Evolutionary conservation across 2,113 vertebrate genomes (phyloP).

Genomic region (Rattus norvegicus): DNA sequence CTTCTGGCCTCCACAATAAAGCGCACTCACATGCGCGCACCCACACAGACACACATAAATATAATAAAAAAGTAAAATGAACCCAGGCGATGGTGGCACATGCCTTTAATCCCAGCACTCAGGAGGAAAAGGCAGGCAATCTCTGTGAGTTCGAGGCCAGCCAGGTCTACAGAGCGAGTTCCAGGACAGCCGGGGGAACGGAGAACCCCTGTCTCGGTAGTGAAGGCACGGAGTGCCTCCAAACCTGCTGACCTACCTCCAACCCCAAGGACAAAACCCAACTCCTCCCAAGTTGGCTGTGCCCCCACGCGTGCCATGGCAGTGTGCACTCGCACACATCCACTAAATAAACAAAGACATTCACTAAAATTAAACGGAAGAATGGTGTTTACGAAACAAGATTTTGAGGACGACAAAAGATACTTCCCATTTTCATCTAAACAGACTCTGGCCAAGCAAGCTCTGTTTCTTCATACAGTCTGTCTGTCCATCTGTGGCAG

Average conservation of each 20-base stretch:
- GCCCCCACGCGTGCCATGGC: neutral
- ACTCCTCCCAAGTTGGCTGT: neutral
- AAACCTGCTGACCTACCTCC: neutral
- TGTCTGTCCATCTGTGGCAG: neutral
- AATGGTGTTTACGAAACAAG: neutral
- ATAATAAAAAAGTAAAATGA: neutral
- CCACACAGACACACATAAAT: neutral
- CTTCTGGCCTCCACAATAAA: neutral
- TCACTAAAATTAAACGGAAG: neutral
- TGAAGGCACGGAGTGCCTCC: neutral
- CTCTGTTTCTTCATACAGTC: neutral
- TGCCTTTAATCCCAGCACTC: neutral
- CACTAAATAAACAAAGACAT: neutral
- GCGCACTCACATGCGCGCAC: neutral
- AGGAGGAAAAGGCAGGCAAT: neutral
- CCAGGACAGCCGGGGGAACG: too few relatives aligned
- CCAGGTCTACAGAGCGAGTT: neutral
- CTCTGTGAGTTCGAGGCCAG: neutral
- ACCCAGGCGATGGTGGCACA: neutral
- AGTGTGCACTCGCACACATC: neutral
- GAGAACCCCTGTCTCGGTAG: neutral
- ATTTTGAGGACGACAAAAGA: neutral
- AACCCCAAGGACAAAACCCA: neutral
- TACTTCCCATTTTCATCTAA: slow-evolving; percentile 19
- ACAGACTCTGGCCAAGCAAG: neutral